Percentiles rank a stretch among this genome's conserved stretches.
Conservation (phyloP, 2,113 vertebrate species). For the Notechis scutatus region DNA sequence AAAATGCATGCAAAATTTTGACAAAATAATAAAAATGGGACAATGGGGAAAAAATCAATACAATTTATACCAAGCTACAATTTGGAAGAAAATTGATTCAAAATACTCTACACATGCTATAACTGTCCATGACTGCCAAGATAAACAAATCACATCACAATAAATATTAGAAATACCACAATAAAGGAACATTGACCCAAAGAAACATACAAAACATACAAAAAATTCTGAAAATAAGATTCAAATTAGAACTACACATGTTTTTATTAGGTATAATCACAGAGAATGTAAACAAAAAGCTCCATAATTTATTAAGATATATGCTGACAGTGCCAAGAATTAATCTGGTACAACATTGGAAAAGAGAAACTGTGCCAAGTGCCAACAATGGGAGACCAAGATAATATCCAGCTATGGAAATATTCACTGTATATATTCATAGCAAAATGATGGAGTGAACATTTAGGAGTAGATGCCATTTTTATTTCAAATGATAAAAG, state of each 20-base stretch:
- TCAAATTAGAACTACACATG: not conserved
- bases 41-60: not conserved
- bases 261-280: not conserved
- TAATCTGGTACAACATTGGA: not conserved
- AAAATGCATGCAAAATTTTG: not conserved
- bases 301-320: not conserved
- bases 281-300: not conserved
- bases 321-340: not conserved
- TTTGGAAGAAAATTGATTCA: not conserved
- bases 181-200: not conserved
- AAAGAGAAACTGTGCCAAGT: not conserved
- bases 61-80: not conserved
- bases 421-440: not conserved
- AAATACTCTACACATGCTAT: not conserved
- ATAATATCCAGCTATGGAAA: not conserved
- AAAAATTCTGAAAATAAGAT: not conserved
- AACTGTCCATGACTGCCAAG: not conserved
- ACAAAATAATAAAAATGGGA: not conserved
- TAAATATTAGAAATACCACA: not conserved
- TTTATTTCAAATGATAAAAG: not conserved
- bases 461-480: not conserved
- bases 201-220: not conserved
- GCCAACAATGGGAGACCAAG: not conserved
- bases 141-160: not conserved
- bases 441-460: not conserved